These are phyloP conservation scores for Homarus gammarus DNA, from an alignment of 2,888 invertebrate genomes.

Conservation along the genomic window DNA sequence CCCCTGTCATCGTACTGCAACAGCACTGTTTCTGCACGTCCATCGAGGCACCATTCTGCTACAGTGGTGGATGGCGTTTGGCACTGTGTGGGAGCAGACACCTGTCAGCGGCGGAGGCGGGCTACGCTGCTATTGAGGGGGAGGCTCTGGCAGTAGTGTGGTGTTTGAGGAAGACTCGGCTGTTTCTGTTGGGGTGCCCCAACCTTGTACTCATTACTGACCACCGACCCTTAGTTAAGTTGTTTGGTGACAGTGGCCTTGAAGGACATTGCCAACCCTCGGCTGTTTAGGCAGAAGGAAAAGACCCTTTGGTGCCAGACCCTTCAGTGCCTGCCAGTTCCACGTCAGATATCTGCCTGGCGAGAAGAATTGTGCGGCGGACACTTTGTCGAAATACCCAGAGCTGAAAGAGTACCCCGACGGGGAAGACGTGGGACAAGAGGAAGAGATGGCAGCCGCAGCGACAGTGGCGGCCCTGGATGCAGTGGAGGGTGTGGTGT, in stretches of 20 bases:
- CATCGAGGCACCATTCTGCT: background rate
- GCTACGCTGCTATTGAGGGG: slow-evolving; percentile 30
- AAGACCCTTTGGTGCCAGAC: slow-evolving; percentile 5
- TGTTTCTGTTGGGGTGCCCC: slow-evolving; percentile 29
- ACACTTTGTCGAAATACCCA: slow-evolving; percentile 3
- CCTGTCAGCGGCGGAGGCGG: background rate
- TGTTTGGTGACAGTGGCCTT: background rate
- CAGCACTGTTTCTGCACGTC: background rate
- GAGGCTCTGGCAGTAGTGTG: slow-evolving; percentile 29
- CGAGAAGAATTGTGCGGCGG: background rate
- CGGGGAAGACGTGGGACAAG: background rate
- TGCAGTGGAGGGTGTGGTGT: background rate
- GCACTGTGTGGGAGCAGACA: slow-evolving; percentile 25
- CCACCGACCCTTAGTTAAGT: background rate
- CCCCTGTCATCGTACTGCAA: background rate
- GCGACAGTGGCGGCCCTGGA: background rate
- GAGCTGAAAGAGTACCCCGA: background rate
- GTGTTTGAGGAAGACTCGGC: slow-evolving; percentile 19
- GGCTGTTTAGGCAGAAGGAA: slow-evolving; percentile 23
- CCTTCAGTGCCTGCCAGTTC: too few relatives aligned
- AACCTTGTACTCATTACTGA: slow-evolving; percentile 9
- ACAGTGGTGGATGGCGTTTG: background rate
- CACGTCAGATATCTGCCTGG: background rate
- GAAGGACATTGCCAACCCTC: slow-evolving; percentile 7
- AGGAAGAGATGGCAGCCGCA: background rate